Evolutionary conservation across 2,888 invertebrate genomes (phyloP).

Genomic region (Drosophila peninsularis): DNA sequence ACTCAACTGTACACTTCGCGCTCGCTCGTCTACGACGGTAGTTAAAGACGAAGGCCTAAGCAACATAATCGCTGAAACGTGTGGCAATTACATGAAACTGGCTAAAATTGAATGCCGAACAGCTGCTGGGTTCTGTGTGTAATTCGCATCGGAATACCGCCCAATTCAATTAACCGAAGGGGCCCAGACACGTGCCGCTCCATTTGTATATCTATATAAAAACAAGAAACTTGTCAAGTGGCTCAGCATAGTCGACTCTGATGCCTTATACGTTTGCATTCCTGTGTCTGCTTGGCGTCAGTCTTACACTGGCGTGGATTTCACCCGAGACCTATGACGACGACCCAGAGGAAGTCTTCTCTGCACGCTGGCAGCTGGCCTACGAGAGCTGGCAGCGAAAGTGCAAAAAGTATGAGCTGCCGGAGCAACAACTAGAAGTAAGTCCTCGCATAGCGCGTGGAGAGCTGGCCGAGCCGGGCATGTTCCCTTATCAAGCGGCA

Average conservation of each 20-base stretch:
- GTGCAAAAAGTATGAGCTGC: constrained; percentile 42
- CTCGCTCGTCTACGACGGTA: neutral
- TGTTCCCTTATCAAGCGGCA: constrained; percentile 82
- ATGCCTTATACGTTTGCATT: constrained; percentile 6
- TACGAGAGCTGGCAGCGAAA: constrained; percentile 54
- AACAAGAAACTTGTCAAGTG: constrained; percentile 52
- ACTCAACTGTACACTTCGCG: neutral
- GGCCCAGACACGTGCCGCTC: constrained; percentile 46
- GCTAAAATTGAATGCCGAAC: constrained; percentile 70
- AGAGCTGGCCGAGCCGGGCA: constrained; percentile 69
- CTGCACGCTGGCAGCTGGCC: constrained; percentile 42
- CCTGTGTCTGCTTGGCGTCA: neutral
- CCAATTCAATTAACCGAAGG: constrained; percentile 70
- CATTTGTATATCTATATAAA: constrained; percentile 42
- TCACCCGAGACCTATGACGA: constrained; percentile 1
- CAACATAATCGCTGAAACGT: constrained; percentile 77
- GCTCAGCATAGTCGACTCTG: constrained; percentile 28
- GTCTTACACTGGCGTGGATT: constrained; percentile 23
- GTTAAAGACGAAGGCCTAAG: constrained; percentile 62
- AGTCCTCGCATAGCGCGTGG: constrained; percentile 80
- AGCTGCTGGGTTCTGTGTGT: constrained; percentile 52
- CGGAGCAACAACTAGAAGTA: constrained; percentile 3
- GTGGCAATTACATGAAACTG: constrained; percentile 76
- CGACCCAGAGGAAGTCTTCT: constrained; percentile 13
- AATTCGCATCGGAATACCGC: constrained; percentile 27